A percentile compares a stretch with the other conserved stretches of the same genome.
phyloP scores from a whole-genome alignment of 2,113 vertebrate species.

The Psittacara wagleri region DNA sequence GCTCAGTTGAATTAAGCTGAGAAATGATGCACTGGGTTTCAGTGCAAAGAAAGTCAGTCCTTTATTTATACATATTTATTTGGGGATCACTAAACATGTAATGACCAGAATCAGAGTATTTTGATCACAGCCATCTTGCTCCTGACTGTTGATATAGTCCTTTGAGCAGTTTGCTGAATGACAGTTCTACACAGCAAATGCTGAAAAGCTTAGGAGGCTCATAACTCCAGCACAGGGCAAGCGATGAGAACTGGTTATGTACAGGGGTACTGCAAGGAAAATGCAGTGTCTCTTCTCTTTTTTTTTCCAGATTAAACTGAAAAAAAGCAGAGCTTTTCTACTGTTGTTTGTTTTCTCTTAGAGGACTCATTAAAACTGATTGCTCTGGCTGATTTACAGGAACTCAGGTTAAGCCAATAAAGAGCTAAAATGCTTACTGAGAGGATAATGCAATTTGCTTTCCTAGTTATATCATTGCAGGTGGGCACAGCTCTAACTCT shows the following conservation, averaged over 20 bases:
- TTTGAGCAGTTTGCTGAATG: neutral
- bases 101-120: neutral
- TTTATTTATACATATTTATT: neutral
- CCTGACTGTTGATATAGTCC: neutral
- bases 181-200: neutral
- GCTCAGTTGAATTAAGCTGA: neutral
- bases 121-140: neutral
- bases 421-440: constrained; percentile 42
- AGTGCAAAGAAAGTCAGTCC: neutral
- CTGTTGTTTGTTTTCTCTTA: constrained; percentile 35
- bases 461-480: constrained; percentile 37
- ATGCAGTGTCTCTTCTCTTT: neutral
- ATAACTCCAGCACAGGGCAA: neutral
- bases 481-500: constrained; percentile 33
- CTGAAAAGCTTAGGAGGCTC: neutral
- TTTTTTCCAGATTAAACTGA: neutral
- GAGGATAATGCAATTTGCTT: constrained; percentile 53
- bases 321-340: neutral
- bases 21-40: neutral
- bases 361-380: constrained; percentile 49
- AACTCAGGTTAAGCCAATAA: constrained; percentile 57
- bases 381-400: constrained; percentile 46
- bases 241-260: neutral
- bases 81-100: neutral
- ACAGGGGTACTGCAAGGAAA: neutral